Percentiles rank a stretch among this genome's conserved stretches.
Conservation (phyloP, 92 coral and sea anemone species). For the Porites rus region DNA sequence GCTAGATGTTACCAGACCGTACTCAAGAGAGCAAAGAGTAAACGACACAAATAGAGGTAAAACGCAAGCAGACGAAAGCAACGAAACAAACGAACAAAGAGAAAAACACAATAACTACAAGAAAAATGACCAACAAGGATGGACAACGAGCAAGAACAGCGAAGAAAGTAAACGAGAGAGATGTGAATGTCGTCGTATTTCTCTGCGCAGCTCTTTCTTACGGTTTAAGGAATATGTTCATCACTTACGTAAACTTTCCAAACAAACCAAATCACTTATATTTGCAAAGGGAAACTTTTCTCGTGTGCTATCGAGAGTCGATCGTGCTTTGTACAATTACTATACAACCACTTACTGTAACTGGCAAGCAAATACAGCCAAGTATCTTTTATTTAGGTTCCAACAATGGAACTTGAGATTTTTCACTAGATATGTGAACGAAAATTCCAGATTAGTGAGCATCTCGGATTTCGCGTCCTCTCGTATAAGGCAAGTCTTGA, state of each 20-base stretch:
- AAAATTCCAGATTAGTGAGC: constrained; percentile 21
- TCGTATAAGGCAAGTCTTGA: constrained; percentile 10
- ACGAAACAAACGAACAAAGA: no score
- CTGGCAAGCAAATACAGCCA: constrained; percentile 28
- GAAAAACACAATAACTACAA: no score
- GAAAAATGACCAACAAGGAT: background rate
- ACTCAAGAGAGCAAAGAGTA: background rate
- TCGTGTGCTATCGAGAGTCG: background rate
- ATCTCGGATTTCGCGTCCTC: constrained; percentile 17
- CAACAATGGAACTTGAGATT: constrained; percentile 2
- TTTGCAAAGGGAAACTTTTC: background rate
- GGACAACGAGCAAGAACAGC: background rate
- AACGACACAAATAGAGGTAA: no score
- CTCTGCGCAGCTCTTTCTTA: background rate
- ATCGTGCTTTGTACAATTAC: background rate
- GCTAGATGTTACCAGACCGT: background rate
- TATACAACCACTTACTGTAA: background rate
- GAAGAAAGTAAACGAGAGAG: background rate
- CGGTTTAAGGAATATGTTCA: background rate
- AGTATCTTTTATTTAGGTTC: constrained; percentile 18
- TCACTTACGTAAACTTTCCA: background rate
- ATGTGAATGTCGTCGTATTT: background rate
- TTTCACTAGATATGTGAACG: background rate
- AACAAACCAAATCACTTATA: background rate
- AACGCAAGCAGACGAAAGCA: no score